These are phyloP conservation scores for Porites australiensis DNA, from an alignment of 64 coral and sea anemone genomes.

Conservation along the genomic window DNA sequence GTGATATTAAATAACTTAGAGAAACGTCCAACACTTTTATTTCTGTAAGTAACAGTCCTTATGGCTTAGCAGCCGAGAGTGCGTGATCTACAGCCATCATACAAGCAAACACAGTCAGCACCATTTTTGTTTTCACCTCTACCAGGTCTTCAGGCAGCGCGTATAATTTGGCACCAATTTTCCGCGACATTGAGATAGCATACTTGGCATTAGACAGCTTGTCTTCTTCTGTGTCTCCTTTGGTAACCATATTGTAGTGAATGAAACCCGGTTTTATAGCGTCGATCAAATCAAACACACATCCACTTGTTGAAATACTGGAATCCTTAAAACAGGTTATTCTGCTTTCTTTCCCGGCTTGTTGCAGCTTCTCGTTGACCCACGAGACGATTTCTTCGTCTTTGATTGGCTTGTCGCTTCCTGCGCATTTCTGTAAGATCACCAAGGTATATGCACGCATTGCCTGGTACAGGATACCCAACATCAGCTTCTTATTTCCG, in stretches of 20 bases:
- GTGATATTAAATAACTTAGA: not conserved
- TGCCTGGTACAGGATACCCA: conserved; percentile 86
- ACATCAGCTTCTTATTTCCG: conserved; percentile 79
- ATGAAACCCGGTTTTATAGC: conserved; percentile 84
- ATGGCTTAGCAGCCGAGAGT: not conserved
- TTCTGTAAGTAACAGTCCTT: not conserved
- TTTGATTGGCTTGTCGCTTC: conserved; percentile 75
- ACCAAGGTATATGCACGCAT: conserved; percentile 94
- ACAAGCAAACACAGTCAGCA: conserved; percentile 96
- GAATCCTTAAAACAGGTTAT: conserved; percentile 87
- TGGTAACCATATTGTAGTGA: conserved; percentile 58
- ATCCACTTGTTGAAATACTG: conserved; percentile 66
- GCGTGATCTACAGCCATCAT: conserved; percentile 83
- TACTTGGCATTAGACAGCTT: conserved; percentile 94
- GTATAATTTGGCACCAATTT: conserved; percentile 83
- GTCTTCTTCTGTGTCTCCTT: conserved; percentile 51
- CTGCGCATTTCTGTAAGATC: conserved; percentile 81
- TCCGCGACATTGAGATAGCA: conserved; percentile 97
- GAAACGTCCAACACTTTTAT: not conserved
- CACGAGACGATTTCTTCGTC: conserved; percentile 86
- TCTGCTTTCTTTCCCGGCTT: conserved; percentile 57
- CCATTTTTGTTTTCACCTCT: conserved; percentile 96
- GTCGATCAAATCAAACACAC: conserved; percentile 90
- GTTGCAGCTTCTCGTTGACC: conserved; percentile 89
- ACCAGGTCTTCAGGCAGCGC: conserved; percentile 96